These are phyloP conservation scores for Criorhina ranunculi DNA, from an alignment of 2,888 invertebrate species.

Conservation along the genomic window DNA sequence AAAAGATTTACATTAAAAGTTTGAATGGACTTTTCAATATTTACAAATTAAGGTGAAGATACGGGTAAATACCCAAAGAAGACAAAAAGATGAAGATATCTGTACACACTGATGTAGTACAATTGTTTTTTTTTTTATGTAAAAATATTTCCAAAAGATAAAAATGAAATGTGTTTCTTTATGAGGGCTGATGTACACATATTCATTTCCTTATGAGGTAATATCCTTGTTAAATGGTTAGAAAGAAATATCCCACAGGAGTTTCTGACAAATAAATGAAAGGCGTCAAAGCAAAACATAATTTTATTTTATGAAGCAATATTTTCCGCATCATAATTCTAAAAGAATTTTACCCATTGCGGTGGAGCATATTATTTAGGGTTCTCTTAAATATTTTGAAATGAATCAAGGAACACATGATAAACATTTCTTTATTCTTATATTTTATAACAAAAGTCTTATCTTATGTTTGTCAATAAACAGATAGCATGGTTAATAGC, in stretches of 20 bases:
- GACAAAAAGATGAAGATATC: constrained; percentile 16
- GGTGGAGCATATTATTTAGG: neutral
- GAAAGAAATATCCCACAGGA: neutral
- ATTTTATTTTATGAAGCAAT: constrained; percentile 15
- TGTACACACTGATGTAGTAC: neutral
- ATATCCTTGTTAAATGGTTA: neutral
- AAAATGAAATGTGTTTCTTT: neutral
- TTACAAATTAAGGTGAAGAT: constrained; percentile 5
- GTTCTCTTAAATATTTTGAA: neutral
- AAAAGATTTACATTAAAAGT: constrained; percentile 48
- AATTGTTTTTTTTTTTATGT: neutral
- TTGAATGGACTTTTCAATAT: constrained; percentile 25
- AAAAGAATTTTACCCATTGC: neutral
- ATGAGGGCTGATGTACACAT: neutral
- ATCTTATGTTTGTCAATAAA: too few relatives aligned
- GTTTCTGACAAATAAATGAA: neutral
- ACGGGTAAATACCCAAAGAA: neutral
- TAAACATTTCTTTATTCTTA: too few relatives aligned
- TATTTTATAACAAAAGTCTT: too few relatives aligned
- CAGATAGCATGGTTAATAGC: too few relatives aligned
- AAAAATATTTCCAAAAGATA: neutral
- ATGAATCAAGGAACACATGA: neutral
- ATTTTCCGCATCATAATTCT: constrained; percentile 6
- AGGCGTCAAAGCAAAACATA: neutral
- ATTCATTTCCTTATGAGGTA: constrained; percentile 1